Evolutionary conservation across 1,140 invertebrate species (phyloP).

Genomic region (Pissodes strobi): DNA sequence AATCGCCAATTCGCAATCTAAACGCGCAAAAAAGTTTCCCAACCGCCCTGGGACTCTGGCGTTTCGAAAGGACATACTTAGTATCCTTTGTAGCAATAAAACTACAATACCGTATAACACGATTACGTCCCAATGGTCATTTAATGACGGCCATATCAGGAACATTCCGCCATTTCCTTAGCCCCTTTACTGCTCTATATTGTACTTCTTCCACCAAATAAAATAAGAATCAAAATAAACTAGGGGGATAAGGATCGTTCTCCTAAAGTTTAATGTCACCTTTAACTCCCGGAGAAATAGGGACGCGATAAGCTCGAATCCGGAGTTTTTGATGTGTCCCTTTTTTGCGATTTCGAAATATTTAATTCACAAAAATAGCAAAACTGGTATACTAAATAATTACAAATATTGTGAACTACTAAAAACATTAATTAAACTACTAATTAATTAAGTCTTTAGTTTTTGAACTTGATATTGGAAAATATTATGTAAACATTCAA

Average conservation of each 20-base stretch:
- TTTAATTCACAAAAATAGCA: no score
- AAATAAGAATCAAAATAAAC: slow-evolving; percentile 46
- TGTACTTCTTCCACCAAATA: slow-evolving; percentile 44
- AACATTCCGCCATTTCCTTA: slow-evolving; percentile 37
- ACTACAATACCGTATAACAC: slow-evolving; percentile 36
- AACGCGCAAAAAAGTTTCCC: slow-evolving; percentile 7
- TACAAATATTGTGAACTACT: no score
- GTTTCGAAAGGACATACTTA: slow-evolving; percentile 24
- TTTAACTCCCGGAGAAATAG: slow-evolving; percentile 24
- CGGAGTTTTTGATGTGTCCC: background rate
- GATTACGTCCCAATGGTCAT: slow-evolving; percentile 33
- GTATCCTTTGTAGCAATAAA: slow-evolving; percentile 30
- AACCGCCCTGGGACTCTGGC: background rate
- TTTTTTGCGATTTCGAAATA: no score
- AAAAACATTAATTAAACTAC: no score
- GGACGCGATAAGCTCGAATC: slow-evolving; percentile 7
- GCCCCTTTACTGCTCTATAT: slow-evolving; percentile 31
- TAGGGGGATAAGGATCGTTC: slow-evolving; percentile 37
- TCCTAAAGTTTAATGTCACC: slow-evolving; percentile 39
- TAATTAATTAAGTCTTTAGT: no score
- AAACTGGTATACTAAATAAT: no score
- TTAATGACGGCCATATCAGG: slow-evolving; percentile 35
- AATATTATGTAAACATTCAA: no score
- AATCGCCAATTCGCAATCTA: slow-evolving; percentile 2
- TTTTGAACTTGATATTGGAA: no score